Evolutionary conservation across 2,888 invertebrate genomes (phyloP), one percentile per base, ranked within the genome.

Genomic region (Pandemis cinnamomeana): DNA sequence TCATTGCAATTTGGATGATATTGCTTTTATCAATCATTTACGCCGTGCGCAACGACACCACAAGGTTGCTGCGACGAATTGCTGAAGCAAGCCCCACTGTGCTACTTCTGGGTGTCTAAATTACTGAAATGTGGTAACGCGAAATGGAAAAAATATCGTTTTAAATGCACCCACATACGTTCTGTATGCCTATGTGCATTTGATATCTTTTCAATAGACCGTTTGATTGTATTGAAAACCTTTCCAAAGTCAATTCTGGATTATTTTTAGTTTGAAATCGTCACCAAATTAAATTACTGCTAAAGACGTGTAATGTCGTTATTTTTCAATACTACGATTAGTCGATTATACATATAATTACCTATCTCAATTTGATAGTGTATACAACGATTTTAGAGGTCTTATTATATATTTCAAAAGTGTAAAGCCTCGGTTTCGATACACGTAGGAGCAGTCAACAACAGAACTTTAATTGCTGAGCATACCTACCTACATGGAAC

Each of bases 1-100:
- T 72, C 60, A 72, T 64, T 48, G 42, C 75, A 53, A 75, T 60
- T 70, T 67, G 55, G 55, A 70, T 72, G 67, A 20, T 61, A 71
- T 71, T 74, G 70, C 67, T 61, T 67, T 69, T 72, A 64, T 55
- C 71, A 71, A 67, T 74, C 66, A 71, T 71, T 44, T 46, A 67
- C 74, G 74, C 64, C 44, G 60, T 70, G 69, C 58, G 60, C 60
- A 68, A 68, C 20, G 67, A 36, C 67, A 67, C 63, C 44, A 63
- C 72, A 63, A 64, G 20, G 11, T 73, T 51, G 20, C 44, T 60
- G 64, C 44, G 58, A 36, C 64, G 51, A 51, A 66, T 64, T 64
- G 51, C 64, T 60, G 58, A 69, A 66, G 48, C 73, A 42, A 69
- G 36, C 48, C 36, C 55, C 6, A n/a, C 10, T 20, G 48, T n/a